These are phyloP conservation scores for Papilio gigon DNA, from an alignment of 2,888 invertebrate species.

Conservation along the genomic window DNA sequence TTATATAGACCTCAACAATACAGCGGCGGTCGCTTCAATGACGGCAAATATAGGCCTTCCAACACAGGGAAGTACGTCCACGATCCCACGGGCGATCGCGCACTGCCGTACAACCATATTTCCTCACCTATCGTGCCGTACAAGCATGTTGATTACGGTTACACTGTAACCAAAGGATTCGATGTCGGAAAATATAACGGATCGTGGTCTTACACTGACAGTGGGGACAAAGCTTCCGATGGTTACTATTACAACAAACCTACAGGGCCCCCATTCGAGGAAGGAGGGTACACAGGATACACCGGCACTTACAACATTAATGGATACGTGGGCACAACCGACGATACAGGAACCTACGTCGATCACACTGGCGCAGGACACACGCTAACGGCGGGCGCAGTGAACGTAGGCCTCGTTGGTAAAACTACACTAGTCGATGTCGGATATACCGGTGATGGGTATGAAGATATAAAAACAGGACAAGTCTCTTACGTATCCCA, in stretches of 20 bases:
- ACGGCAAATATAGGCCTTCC: constrained; percentile 54
- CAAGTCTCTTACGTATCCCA: constrained; percentile 64
- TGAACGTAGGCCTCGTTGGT: constrained; percentile 77
- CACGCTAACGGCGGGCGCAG: constrained; percentile 73
- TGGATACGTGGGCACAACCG: constrained; percentile 48
- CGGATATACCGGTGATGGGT: constrained; percentile 59
- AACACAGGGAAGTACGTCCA: constrained; percentile 76
- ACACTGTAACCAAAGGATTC: constrained; percentile 57
- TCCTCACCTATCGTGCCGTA: constrained; percentile 68
- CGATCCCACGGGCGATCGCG: constrained; percentile 74
- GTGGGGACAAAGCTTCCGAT: constrained; percentile 26
- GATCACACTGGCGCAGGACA: constrained; percentile 66
- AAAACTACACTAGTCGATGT: constrained; percentile 75
- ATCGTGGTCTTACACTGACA: constrained; percentile 44
- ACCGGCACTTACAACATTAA: constrained; percentile 46
- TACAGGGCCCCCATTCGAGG: constrained; percentile 46
- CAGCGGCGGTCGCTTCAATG: constrained; percentile 48
- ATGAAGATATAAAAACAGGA: constrained; percentile 52
- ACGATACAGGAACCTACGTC: constrained; percentile 58
- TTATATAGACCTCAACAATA: constrained; percentile 51
- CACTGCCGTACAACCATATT: constrained; percentile 72
- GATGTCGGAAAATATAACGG: constrained; percentile 60
- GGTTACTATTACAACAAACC: constrained; percentile 51
- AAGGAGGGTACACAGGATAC: constrained; percentile 47
- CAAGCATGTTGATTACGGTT: constrained; percentile 60